Evolutionary conservation across 2,888 invertebrate species (phyloP), one percentile per base, ranked within the genome.

Genomic region (Pantelozetes paolii): DNA sequence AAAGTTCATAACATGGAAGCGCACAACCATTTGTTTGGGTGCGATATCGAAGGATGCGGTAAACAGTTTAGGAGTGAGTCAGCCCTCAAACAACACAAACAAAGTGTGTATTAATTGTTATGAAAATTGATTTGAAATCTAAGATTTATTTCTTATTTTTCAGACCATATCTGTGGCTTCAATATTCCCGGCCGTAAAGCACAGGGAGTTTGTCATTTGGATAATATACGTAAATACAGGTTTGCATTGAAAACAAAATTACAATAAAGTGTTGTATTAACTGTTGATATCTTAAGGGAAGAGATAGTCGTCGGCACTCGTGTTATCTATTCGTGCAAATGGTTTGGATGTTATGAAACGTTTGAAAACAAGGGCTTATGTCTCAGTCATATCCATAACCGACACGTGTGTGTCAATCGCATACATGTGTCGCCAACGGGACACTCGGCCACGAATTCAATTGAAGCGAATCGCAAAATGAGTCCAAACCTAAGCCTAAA

Each of bases 121-220:
- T n/a, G n/a, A n/a, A 9, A 36, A 36, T 36, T 36, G 36, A 36
- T 8, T 36, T 9, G 36, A 36, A 36, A 36, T 36, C 9, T 36
- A 5, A 36, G 5, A 8, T 5, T 8, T 36, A 8, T 36, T 36
- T 36, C 36, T 36, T 9, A 36, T 36, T 36, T 8, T 36, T 36
- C 28, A 23, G 40, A 69, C 23, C 69, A 69, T n/a, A 69, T 69
- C 45, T 69, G 69, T 18, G 69, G 69, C 28, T 69, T 69, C 45
- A 26, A 26, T 15, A 69, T 69, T 18, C 28, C 18, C 13, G 62
- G 62, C 23, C 62, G 62, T 20, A 64, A 64, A 36, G 20, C 62
- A 3, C 30, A 11, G 5, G 62, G 62, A 30, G 62, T 64, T 18
- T 64, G 62, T 20, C 20, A 64, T 64, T 36, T 64, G 20, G 62